Evolutionary conservation across 1,140 invertebrate species (phyloP).

Genomic region (Drosophila miranda): DNA sequence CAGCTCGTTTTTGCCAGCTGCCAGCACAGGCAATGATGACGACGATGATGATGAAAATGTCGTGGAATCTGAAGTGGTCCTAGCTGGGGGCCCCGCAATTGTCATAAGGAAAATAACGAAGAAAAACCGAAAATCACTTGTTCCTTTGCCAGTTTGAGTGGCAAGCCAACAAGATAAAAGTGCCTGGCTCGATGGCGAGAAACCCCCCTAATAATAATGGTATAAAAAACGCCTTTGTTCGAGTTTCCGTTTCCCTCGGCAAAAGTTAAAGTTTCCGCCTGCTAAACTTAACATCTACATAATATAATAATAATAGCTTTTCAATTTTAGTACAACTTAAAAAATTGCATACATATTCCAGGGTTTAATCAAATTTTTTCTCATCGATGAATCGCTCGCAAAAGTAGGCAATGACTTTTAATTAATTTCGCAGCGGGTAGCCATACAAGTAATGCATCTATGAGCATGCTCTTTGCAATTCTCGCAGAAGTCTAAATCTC

Average conservation of each 20-base stretch:
- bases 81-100: constrained; percentile 71
- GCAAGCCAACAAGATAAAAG: constrained; percentile 50
- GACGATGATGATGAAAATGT: constrained; percentile 48
- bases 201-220: constrained; percentile 34
- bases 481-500: background rate
- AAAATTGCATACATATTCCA: no score
- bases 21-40: constrained; percentile 32
- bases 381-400: background rate
- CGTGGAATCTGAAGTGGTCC: constrained; percentile 65
- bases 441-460: no score
- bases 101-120: constrained; percentile 68
- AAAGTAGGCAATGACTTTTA: constrained; percentile 15
- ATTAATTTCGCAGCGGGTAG: no score
- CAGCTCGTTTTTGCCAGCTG: constrained; percentile 63
- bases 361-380: no score
- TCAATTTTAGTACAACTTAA: no score
- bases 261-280: constrained; percentile 3
- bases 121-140: constrained; percentile 47
- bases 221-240: constrained; percentile 16
- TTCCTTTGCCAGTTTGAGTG: constrained; percentile 54
- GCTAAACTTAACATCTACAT: constrained; percentile 15
- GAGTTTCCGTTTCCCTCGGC: no score
- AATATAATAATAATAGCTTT: no score
- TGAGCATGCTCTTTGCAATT: background rate
- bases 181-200: constrained; percentile 34